These are phyloP conservation scores for Rhineura floridana DNA, from an alignment of 2,113 vertebrate species.

Conservation along the genomic window DNA sequence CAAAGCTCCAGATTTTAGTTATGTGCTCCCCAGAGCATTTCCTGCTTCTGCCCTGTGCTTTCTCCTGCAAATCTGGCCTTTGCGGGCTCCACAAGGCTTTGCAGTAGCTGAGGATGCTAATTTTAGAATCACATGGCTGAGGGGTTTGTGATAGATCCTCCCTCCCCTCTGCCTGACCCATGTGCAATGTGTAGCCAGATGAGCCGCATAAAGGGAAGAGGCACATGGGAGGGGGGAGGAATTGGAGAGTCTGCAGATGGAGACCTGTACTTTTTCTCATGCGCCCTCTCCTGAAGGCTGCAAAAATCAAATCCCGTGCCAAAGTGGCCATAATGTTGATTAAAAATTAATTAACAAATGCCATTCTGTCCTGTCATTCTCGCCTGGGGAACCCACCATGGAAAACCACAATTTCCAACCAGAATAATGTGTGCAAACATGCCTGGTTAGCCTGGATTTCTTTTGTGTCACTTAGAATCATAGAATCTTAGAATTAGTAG, in stretches of 20 bases:
- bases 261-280: neutral
- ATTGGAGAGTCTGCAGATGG: neutral
- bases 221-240: neutral
- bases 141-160: constrained; percentile 22
- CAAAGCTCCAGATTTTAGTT: neutral
- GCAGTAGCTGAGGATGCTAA: constrained; percentile 67
- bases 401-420: neutral
- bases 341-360: neutral
- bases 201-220: constrained; percentile 37
- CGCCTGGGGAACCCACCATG: neutral
- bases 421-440: neutral
- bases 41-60: constrained; percentile 41
- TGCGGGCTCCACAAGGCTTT: constrained; percentile 66
- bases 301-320: neutral
- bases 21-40: neutral
- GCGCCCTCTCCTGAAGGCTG: neutral
- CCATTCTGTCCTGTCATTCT: neutral
- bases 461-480: neutral
- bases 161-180: constrained; percentile 55
- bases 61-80: constrained; percentile 64
- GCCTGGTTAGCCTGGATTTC: neutral
- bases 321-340: neutral
- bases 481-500: too few relatives aligned
- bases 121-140: constrained; percentile 70
- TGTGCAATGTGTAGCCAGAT: constrained; percentile 61